A percentile compares a stretch with the other conserved stretches of the same genome.
Evolutionary conservation across 35 echinoderm and acorn worm genomes (phyloP).

Genomic region (Patiria miniata): DNA sequence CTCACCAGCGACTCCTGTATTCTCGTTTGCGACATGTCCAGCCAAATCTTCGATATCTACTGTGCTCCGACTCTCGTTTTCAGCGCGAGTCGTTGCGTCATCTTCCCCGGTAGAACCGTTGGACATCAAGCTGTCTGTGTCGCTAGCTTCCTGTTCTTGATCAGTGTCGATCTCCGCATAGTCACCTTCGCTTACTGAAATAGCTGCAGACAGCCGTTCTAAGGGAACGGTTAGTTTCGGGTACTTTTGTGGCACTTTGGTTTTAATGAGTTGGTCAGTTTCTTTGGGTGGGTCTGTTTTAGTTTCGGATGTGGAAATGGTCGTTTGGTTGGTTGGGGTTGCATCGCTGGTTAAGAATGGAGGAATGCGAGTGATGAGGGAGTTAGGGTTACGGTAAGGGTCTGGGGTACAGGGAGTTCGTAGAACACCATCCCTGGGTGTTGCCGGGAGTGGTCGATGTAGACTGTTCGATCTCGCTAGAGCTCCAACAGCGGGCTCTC

Average conservation of each 20-base stretch:
- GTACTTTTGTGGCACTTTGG: not conserved
- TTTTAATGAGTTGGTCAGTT: not conserved
- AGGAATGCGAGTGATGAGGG: not conserved
- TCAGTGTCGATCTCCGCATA: not conserved
- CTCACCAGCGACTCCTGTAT: not conserved
- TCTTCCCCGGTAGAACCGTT: not conserved
- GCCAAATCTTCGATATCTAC: not conserved
- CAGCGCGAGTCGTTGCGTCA: not conserved
- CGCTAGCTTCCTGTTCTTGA: not conserved
- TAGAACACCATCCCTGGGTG: not conserved
- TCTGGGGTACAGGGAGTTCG: not conserved
- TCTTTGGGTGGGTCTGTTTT: not conserved
- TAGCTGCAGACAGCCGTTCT: not conserved
- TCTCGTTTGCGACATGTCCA: not conserved
- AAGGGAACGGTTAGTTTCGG: not conserved
- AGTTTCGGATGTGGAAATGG: not conserved
- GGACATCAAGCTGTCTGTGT: not conserved
- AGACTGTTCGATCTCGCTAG: conserved; percentile 11
- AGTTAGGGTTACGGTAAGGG: not conserved
- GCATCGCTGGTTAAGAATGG: not conserved
- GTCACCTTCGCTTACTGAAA: conserved; percentile 2
- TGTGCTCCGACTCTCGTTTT: not conserved
- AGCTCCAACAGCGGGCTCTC: not conserved
- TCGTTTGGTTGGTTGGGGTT: not conserved
- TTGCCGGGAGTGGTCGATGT: not conserved